A percentile compares a stretch with the other conserved stretches of the same genome.
Evolutionary conservation across 1,140 invertebrate genomes (phyloP).

Genomic region (Bombus soroeensis): DNA sequence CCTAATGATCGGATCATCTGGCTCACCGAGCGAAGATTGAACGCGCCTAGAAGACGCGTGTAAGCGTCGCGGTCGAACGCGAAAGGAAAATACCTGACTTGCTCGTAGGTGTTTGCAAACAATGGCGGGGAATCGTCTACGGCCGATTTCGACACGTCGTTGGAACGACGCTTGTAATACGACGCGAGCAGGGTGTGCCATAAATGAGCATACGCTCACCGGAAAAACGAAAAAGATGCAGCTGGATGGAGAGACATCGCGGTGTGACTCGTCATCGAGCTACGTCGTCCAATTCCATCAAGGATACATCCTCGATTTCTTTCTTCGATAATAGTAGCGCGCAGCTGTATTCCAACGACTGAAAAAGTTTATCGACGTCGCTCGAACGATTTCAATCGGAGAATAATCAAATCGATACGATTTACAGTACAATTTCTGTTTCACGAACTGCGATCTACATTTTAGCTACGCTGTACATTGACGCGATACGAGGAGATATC

Average conservation of each 20-base stretch:
- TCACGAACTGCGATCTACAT: too few species aligned
- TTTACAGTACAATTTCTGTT: too few species aligned
- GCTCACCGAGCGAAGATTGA: slow-evolving; percentile 39
- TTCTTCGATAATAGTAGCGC: too few species aligned
- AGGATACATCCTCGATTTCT: background rate
- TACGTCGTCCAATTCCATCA: background rate
- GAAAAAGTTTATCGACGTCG: background rate
- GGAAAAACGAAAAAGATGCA: slow-evolving; percentile 11
- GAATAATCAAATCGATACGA: too few species aligned
- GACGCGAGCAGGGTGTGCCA: slow-evolving; percentile 62
- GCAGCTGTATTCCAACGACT: background rate
- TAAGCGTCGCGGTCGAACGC: slow-evolving; percentile 31
- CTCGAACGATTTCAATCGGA: too few species aligned
- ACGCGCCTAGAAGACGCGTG: slow-evolving; percentile 14
- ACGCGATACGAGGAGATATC: too few species aligned
- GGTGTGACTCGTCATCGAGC: background rate
- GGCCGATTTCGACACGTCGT: slow-evolving; percentile 59
- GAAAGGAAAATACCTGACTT: slow-evolving; percentile 42
- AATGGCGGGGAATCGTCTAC: slow-evolving; percentile 63
- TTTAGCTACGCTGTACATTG: too few species aligned
- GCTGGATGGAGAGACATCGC: background rate
- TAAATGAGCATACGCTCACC: slow-evolving; percentile 37
- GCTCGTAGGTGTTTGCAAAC: slow-evolving; percentile 68
- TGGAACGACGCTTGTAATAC: slow-evolving; percentile 53
- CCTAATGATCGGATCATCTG: slow-evolving; percentile 57